Evolutionary conservation across 2,113 vertebrate species (phyloP), one percentile per base, ranked within the genome.

Genomic region (Onychorhynchus coronatus): DNA sequence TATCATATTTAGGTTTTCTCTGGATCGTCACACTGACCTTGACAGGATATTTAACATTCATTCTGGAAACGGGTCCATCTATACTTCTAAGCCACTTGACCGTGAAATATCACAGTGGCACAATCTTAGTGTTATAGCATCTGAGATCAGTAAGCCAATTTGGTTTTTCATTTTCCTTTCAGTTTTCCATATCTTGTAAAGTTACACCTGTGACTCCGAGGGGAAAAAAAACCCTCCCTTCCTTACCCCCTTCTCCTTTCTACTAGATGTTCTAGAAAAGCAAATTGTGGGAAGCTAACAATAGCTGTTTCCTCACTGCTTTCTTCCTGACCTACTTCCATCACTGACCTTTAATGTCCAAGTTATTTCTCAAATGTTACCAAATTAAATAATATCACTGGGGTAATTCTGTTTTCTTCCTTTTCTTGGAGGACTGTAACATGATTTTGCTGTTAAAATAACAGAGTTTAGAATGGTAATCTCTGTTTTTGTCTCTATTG

Each of bases 21-120:
- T 98, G 92, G 98, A 98, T 97, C 98, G 98, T 44, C 98, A 98
- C 47, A 98, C 98, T 85, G 98, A 98, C 85, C 98, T 98, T 93
- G 98, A 98, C 94, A 98, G 98, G 83, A 98, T 98, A 90, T 98
- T 98, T 96, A 98, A 98, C 73, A 98, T 98, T 95, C 98, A 98
- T 95, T 98, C 98, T 96, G 98, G 98, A 97, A 98, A 98, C 2
- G 98, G 98, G 68, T 98, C 98, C 15, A 98, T 98, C 94, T 98
- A 98, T 84, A 98, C 98, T 61, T 98, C 98, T 66, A 98, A 98
- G 74, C 97, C 98, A 52, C 98, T 98, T 78, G 98, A 98, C 85
- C 98, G 98, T 80, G 98, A 98, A 97, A 94, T 98, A 79, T 98
- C 98, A 61, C 98, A 98, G 8, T 98, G 98, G 98, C 98, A 98